Evolutionary conservation across 1,140 invertebrate genomes (phyloP), one percentile per base, ranked within the genome.

Genomic region (Proales similis): DNA sequence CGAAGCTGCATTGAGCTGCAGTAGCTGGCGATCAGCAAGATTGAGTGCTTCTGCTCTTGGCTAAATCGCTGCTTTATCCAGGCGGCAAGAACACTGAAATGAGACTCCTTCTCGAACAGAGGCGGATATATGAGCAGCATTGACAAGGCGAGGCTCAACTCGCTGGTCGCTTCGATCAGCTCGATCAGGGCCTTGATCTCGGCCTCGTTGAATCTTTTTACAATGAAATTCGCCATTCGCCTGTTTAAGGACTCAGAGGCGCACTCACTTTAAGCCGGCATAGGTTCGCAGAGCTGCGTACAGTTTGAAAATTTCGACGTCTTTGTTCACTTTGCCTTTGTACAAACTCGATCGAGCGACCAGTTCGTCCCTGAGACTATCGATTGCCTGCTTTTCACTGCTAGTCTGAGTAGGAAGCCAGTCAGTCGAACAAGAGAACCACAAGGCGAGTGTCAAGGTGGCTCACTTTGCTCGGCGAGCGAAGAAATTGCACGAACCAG

Each of bases 201-300:
- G 19, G 51, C 11, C 32, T 57, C 51, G 20, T 57, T 57, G 22
- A 57, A 57, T 42, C 51, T 57, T 27, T 27, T 19, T 48, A 6
- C 14, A 27, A 27, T 14, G 20, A 6, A 48, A 51, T 26, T 4
- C 19, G 24, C 36, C 36, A 36, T 14, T 32, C n/a, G 14, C n/a
- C 2, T 14, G 39, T 33, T n/a, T n/a, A n/a, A n/a, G n/a, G n/a
- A n/a, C n/a, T n/a, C n/a, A n/a, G n/a, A n/a, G n/a, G n/a, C n/a
- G n/a, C n/a, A n/a, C n/a, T n/a, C n/a, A 57, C 51, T 57, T 57
- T 57, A 57, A 17, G 9, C 51, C 51, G 30, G 51, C 51, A 22
- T 42, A 57, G 36, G 45, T 57, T 57, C 51, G 39, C 26, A 57
- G 19, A 14, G 26, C 51, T 24, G 51, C 39, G 22, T 57, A 57